Evolutionary conservation across 2,888 invertebrate genomes (phyloP), one percentile per base, ranked within the genome.

Genomic region (Drosophila setosimentum): DNA sequence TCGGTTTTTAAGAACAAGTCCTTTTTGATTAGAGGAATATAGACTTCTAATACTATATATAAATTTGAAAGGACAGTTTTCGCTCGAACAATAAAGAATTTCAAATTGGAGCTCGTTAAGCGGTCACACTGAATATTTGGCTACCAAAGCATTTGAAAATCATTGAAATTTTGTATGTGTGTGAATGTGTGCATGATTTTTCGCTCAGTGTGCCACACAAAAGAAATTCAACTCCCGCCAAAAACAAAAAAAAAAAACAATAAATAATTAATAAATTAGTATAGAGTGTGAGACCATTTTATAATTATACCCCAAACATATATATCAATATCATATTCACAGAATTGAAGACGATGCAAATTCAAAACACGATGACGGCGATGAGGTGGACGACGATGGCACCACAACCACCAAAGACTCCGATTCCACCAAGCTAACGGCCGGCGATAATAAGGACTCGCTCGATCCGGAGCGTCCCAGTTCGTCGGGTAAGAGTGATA

Each of bases 391-490:
- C 83, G 93, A 93, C 50, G 93, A 93, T 80, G 93, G 92, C 76
- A 93, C 93, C 51, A 91, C 93, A 37, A 93, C 92, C 45, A 93
- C 93, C 78, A 93, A 93, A 92, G 93, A 93, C 83, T 93, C 93
- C 7, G 93, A 93, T 88, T 93, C 93, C 73, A 92, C 93, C 71
- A 92, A 92, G 74, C 77, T 92, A 66, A 91, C 91, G 53, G 78
- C 89, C 48, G 90, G 91, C 83, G 92, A 92, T 54, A 92, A 91
- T 70, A 92, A 92, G 85, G 93, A 93, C 72, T 92, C 92, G 72
- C 88, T 91, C 70, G 93, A 93, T 89, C 89, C 92, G 71, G 93
- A 93, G 87, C 92, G 93, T 72, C 93, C 93, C 70, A 93, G 93
- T 87, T 93, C 93, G 88, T 93, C 93, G 87, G 93, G 93, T 93